Percentiles rank a stretch among this genome's conserved stretches.
phyloP scores from a whole-genome alignment of 2,113 vertebrate genomes.

The Cololabis saira region DNA sequence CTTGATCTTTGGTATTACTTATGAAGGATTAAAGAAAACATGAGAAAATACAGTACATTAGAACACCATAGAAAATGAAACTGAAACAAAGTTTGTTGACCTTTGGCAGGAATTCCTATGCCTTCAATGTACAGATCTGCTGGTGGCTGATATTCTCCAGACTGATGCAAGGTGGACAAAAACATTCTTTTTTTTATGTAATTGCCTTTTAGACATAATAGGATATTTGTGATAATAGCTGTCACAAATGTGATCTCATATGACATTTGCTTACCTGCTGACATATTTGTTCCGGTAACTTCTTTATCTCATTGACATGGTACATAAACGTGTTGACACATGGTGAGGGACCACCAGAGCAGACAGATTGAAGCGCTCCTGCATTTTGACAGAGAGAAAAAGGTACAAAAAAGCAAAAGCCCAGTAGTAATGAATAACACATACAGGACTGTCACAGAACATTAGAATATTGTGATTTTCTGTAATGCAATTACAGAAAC shows the following conservation, averaged over 20 bases:
- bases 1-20: not conserved
- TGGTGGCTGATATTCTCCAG: constrained; percentile 47
- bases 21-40: not conserved
- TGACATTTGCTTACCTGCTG: constrained; percentile 74
- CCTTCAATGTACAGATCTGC: constrained; percentile 72
- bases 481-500: constrained; percentile 18
- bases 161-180: constrained; percentile 32
- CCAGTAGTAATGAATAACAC: not conserved
- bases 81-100: constrained; percentile 37
- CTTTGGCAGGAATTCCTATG: constrained; percentile 62
- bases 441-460: too few relatives aligned
- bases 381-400: constrained; percentile 67
- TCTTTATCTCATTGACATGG: constrained; percentile 83
- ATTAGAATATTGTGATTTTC: too few relatives aligned
- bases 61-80: not conserved
- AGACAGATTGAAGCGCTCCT: constrained; percentile 66
- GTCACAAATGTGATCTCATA: constrained; percentile 6
- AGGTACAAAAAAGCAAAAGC: not conserved
- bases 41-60: not conserved
- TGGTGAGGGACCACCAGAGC: constrained; percentile 73
- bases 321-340: constrained; percentile 83
- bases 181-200: not conserved
- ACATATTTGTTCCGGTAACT: constrained; percentile 78
- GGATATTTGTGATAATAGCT: not conserved
- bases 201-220: not conserved